phyloP scores from a whole-genome alignment of 2,888 invertebrate genomes.

The Cantharis nigra region DNA sequence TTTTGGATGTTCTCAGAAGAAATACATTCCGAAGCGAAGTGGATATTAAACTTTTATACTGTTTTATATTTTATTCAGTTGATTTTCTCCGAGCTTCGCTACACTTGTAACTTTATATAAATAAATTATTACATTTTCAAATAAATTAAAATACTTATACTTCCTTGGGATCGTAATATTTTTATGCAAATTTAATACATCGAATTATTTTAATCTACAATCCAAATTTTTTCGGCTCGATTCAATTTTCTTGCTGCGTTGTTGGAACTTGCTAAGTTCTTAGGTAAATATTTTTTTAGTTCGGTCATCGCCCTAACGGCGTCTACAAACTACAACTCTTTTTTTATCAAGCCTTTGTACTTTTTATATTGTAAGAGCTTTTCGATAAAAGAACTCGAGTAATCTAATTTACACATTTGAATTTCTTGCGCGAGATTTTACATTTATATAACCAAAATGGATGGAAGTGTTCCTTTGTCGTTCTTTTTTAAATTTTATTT shows the following conservation, averaged over 20 bases:
- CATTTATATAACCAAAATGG: conserved; percentile 54
- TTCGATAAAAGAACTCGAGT: conserved; percentile 54
- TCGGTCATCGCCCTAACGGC: conserved; percentile 34
- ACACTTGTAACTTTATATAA: conserved; percentile 44
- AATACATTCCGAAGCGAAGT: conserved; percentile 40
- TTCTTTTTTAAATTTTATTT: conserved; percentile 51
- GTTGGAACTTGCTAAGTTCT: conserved; percentile 42
- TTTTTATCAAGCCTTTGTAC: conserved; percentile 45
- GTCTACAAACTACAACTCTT: conserved; percentile 44
- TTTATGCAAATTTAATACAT: conserved; percentile 8
- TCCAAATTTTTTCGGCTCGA: not conserved
- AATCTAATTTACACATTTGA: conserved; percentile 57
- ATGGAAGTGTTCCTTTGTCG: conserved; percentile 54
- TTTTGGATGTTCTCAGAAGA: conserved; percentile 38
- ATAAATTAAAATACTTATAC: conserved; percentile 37
- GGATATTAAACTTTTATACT: conserved; percentile 46
- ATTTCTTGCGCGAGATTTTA: conserved; percentile 53
- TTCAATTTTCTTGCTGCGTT: conserved; percentile 26
- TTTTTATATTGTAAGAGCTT: conserved; percentile 52
- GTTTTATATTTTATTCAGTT: conserved; percentile 46
- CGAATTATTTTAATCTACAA: conserved; percentile 3
- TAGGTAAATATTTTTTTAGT: conserved; percentile 45
- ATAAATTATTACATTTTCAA: conserved; percentile 45
- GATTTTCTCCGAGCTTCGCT: conserved; percentile 35
- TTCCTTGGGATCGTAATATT: conserved; percentile 12